Evolutionary conservation across 1,140 invertebrate genomes (phyloP), one percentile per base, ranked within the genome.

Genomic region (Panagrolaimus sp.): DNA sequence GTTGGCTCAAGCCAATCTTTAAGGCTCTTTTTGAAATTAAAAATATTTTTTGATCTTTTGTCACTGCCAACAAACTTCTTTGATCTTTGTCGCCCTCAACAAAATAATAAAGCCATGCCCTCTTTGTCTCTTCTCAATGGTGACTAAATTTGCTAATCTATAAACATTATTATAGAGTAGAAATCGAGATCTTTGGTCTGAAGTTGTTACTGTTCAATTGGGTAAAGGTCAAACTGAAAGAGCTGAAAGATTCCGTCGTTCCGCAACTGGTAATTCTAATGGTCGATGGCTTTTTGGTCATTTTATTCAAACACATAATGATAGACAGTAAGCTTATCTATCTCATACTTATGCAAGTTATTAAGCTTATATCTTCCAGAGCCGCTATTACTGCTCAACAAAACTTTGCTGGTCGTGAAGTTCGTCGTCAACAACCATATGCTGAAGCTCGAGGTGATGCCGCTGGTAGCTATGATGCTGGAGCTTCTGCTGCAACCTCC

Each of bases 251-350:
- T 68, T 79, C 46, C 62, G 68, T 13, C 74, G 78, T 42, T 67
- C 51, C 51, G 69, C 77, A 11, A 51, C 64, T 16, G 68, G 43
- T 11, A 70, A 63, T 20, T 46, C 65, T 7, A 77, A 74, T 64
- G 79, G 79, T 16, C 71, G 77, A 51, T 81, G 79, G 79, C 66
- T 81, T 23, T 81, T 81, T 71, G 79, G 79, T 9, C 79, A 81
- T 53, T 81, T 73, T 62, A 78, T 81, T 64, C 72, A 75, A 45
- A 74, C 79, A 42, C 45, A 71, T 57, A 66, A 75, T 45, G 44
- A 38, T 47, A 31, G 72, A 27, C 43, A 48, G 31, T 38, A 38
- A 38, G 31, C 7, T 38, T 4, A 38, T 7, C 7, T 4, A 4
- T 38, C 2, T 38, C 31, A 38, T 38, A 4, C 31, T 4, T 38